A percentile compares a stretch with the other conserved stretches of the same genome.
phyloP scores from a whole-genome alignment of 2,888 invertebrate genomes.

The Patella pellucida region DNA sequence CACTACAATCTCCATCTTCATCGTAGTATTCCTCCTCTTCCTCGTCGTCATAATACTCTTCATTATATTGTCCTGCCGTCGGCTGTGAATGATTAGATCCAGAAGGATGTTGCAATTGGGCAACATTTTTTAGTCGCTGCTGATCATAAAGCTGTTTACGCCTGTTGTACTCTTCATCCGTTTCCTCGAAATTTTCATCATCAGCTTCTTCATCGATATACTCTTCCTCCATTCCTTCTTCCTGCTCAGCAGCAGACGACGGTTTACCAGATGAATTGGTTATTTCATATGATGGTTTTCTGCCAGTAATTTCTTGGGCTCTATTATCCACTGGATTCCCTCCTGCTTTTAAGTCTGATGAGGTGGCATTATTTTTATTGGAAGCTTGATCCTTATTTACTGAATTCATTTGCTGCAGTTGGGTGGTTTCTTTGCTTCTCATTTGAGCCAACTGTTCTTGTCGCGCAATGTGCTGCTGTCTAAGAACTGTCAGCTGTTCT shows the following conservation, averaged over 20 bases:
- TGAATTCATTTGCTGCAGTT: too few relatives aligned
- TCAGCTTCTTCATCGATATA: too few relatives aligned
- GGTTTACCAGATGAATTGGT: too few relatives aligned
- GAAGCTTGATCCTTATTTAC: background rate
- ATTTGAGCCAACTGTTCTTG: too few relatives aligned
- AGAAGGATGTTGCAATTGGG: background rate
- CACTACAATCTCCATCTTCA: background rate
- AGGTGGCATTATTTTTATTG: background rate
- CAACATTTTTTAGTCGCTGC: background rate
- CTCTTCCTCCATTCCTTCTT: background rate
- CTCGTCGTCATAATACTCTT: background rate
- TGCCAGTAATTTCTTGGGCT: too few relatives aligned
- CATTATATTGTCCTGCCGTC: background rate
- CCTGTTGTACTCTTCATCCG: background rate
- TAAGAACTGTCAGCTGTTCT: too few relatives aligned
- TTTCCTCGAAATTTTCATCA: background rate
- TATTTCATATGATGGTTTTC: too few relatives aligned
- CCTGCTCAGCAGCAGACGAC: too few relatives aligned
- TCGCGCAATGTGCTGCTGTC: too few relatives aligned
- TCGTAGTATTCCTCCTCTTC: constrained; percentile 1
- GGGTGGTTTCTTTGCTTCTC: too few relatives aligned
- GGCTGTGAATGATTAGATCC: background rate
- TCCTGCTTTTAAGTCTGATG: too few relatives aligned
- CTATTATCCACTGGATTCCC: too few relatives aligned
- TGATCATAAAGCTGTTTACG: background rate